phyloP scores from a whole-genome alignment of 2,797 vertebrate genomes.

The Pantherophis vulpinus region DNA sequence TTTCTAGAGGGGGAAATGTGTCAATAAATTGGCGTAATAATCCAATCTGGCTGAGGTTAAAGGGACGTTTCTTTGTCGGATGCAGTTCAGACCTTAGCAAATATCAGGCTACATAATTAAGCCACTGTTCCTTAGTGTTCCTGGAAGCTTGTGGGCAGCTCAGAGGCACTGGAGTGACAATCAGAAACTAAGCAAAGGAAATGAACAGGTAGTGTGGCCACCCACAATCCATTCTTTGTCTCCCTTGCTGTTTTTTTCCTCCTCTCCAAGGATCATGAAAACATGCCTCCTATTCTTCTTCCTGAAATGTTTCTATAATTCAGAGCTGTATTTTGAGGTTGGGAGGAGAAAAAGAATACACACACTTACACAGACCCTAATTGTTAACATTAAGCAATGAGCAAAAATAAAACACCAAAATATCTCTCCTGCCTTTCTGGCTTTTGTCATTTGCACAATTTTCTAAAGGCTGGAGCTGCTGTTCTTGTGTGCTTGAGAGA shows the following conservation, averaged over 20 bases:
- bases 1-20: conserved; percentile 62
- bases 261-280: conserved; percentile 52
- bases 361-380: conserved; percentile 38
- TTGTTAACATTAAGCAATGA: conserved; percentile 43
- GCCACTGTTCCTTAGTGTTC: conserved; percentile 64
- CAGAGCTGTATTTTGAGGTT: conserved; percentile 39
- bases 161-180: conserved; percentile 64
- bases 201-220: conserved; percentile 63
- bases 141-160: conserved; percentile 67
- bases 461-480: conserved; percentile 43
- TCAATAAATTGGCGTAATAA: conserved; percentile 76
- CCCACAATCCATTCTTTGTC: conserved; percentile 52
- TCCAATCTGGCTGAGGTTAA: conserved; percentile 75
- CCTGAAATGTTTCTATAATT: conserved; percentile 43
- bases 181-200: conserved; percentile 63
- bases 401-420: conserved; percentile 2
- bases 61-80: conserved; percentile 73
- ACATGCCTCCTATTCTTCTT: conserved; percentile 49
- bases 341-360: background rate
- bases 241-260: conserved; percentile 38
- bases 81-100: conserved; percentile 69
- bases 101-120: conserved; percentile 75
- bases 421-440: conserved; percentile 8
- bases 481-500: conserved; percentile 28
- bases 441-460: conserved; percentile 50